Percentiles rank a stretch among this genome's conserved stretches.
Evolutionary conservation across 1,140 invertebrate species (phyloP).

Genomic region (Xylocopa sonorina): DNA sequence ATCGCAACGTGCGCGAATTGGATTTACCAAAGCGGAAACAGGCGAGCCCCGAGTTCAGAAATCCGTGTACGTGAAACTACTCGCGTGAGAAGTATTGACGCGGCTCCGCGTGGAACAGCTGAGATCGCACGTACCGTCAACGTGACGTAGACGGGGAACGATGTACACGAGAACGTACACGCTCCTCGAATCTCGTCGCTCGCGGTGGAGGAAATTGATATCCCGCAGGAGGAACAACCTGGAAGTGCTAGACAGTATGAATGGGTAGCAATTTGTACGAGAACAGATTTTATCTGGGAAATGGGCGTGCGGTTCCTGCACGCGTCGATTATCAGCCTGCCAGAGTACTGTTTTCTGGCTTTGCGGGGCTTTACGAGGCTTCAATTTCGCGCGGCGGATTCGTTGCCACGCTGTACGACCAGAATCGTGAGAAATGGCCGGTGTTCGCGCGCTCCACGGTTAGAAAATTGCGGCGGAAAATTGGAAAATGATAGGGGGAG

Average conservation of each 20-base stretch:
- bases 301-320: conserved; percentile 1
- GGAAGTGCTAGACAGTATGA: not conserved
- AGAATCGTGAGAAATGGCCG: not conserved
- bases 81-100: not conserved
- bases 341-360: not conserved
- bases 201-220: not conserved
- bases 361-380: not conserved
- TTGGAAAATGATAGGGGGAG: not conserved
- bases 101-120: not conserved
- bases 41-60: too few relatives aligned
- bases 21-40: not conserved
- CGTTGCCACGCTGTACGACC: not conserved
- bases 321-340: not conserved
- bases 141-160: not conserved
- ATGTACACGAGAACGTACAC: not conserved
- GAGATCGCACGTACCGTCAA: not conserved
- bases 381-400: not conserved
- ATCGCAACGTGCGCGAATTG: not conserved
- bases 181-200: not conserved
- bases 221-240: not conserved
- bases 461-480: conserved; percentile 2
- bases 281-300: conserved; percentile 5
- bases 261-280: not conserved
- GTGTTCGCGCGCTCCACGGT: not conserved
- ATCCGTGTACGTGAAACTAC: not conserved